Evolutionary conservation across 1,140 invertebrate species (phyloP), one percentile per base, ranked within the genome.

Genomic region (Pseudomyrmex pallidus): DNA sequence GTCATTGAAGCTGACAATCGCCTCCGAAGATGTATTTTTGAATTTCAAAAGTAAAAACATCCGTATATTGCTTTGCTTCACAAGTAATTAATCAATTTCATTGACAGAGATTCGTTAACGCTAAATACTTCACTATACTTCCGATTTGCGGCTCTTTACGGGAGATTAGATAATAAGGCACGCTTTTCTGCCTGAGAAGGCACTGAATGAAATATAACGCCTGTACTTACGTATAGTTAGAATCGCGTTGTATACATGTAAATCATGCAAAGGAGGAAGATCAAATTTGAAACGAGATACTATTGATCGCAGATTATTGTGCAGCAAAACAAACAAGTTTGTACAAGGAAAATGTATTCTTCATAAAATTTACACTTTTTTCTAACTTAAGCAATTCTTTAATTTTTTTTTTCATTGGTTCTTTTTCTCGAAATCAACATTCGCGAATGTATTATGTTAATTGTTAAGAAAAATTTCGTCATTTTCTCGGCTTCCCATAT

Each of bases 161-260:
- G 10, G 66, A 85, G 83, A 88, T 86, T 86, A 88, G 74, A 72
- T 82, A 88, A 85, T 88, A 88, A 88, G 87, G 87, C 87, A 88
- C 87, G 78, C 68, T 88, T 88, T 87, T 78, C 67, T 88, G 87
- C 87, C 87, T 74, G 83, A 63, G 57, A 88, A 89, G 87, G 87
- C 87, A 89, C 87, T 89, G 87, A 88, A 89, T 89, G 87, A 88
- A 89, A 83, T 74, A 80, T 82, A 87, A 88, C 61, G 70, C 63
- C 80, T 86, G 86, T 80, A 87, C 77, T 72, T 70, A 82, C 64
- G 82, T 87, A 88, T 66, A 76, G 70, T 25, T 74, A 66, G 66
- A 85, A 87, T 87, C 83, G 70, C 63, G 82, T 77, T 87, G 74
- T 56, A 82, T 85, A 72, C 62, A 88, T 57, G 61, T 87, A 84